These are phyloP conservation scores for Schizotus pectinicornis DNA, from an alignment of 2,888 invertebrate genomes.

Conservation along the genomic window DNA sequence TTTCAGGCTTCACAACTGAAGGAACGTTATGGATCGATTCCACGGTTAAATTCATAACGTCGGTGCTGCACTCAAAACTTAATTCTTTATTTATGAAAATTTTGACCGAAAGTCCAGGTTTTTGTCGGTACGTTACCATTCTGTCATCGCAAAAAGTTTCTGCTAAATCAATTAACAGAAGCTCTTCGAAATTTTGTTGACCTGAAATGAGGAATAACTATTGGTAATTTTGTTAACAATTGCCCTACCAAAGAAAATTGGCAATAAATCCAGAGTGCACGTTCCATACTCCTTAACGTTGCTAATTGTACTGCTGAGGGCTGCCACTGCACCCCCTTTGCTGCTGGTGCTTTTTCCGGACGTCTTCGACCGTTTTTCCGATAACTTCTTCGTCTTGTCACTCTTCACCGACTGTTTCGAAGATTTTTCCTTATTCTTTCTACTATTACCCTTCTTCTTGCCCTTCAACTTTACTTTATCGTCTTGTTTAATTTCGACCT, in stretches of 20 bases:
- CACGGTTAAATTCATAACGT: conserved; percentile 1
- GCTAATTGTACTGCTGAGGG: too few species aligned
- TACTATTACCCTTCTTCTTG: background rate
- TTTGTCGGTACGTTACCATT: background rate
- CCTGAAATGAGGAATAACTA: conserved; percentile 2
- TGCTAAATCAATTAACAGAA: background rate
- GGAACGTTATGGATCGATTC: conserved; percentile 16
- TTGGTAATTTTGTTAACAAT: background rate
- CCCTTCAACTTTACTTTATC: background rate
- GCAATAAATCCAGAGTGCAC: too few species aligned
- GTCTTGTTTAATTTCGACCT: background rate
- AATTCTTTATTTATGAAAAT: conserved; percentile 4
- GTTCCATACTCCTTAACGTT: too few species aligned
- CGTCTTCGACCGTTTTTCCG: too few species aligned
- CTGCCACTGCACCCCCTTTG: too few species aligned
- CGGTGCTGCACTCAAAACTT: conserved; percentile 4
- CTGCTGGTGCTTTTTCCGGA: too few species aligned
- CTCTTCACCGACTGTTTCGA: background rate
- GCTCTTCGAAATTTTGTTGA: conserved; percentile 2
- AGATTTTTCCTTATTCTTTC: background rate
- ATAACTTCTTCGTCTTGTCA: too few species aligned
- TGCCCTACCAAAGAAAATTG: too few species aligned
- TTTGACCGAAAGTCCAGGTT: conserved; percentile 9
- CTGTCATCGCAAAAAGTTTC: conserved; percentile 9
- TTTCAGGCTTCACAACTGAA: conserved; percentile 12